These are phyloP conservation scores for Apamea sordens DNA, from an alignment of 2,888 invertebrate species.

Conservation along the genomic window DNA sequence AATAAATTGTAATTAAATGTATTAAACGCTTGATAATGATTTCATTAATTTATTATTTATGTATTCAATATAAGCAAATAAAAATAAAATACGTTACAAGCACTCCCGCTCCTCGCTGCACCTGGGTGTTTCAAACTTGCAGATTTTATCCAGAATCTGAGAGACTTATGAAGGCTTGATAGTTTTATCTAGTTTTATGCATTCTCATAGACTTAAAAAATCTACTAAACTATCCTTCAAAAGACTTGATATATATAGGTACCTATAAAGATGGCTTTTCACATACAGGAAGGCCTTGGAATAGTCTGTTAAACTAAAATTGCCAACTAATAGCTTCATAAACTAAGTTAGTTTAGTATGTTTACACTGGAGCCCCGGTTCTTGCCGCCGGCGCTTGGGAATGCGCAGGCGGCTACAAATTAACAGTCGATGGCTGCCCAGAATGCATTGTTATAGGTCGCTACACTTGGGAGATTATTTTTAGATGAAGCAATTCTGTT, in stretches of 20 bases:
- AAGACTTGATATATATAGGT: neutral
- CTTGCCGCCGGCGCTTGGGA: conserved; percentile 44
- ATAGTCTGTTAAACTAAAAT: conserved; percentile 21
- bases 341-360: conserved; percentile 48
- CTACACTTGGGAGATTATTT: conserved; percentile 41
- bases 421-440: conserved; percentile 17
- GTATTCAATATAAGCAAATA: neutral
- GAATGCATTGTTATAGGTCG: conserved; percentile 53
- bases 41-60: neutral
- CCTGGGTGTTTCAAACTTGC: neutral
- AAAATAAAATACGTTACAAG: neutral
- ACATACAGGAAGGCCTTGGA: conserved; percentile 26
- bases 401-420: conserved; percentile 47
- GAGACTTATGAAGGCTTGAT: neutral
- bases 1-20: too few relatives aligned
- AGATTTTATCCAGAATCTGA: neutral
- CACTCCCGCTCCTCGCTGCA: neutral
- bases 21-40: neutral
- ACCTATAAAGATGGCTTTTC: neutral
- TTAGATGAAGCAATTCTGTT: conserved; percentile 20
- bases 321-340: conserved; percentile 37
- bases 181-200: neutral
- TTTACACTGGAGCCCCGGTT: conserved; percentile 50
- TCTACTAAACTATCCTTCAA: neutral
- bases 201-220: neutral